Base-by-base conservation (phyloP, 2,113 vertebrate species). In the Chinchilla lanigera region DNA sequence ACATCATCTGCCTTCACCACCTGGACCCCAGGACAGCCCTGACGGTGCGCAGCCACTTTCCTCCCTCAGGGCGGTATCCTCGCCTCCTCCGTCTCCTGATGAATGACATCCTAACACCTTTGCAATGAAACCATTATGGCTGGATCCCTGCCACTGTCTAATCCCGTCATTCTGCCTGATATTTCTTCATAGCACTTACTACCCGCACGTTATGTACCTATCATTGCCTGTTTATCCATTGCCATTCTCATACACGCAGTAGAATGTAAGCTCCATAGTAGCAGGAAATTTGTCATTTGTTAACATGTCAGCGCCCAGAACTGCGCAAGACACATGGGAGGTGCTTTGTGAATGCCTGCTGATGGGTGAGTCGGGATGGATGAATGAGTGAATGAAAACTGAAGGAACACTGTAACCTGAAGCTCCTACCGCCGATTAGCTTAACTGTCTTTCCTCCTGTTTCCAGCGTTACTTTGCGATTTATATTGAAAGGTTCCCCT, bases 41-140 rank as follows among this genome's bases (percentile, higher is more conserved):
- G 1, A 60, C 0, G 1, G 0, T 9, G 4, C 6, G 3, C 47
- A 30, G 4, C 54, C 69, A n/a, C 24, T 12, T 5, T 52, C 35
- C 78, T 65, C 35, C 58, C 24, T 54, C 52, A 8, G 24, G 26
- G 38, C 14, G 11, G 8, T 54, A 0, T n/a, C 44, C 14, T 88
- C 19, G 26, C 52, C 19, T 33, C 38, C n/a, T 93, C 75, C 20
- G 12, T 9, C 7, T 8, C 1, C 26, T 80, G 80, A 52, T 58
- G 38, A 63, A 38, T 24, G 77, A 75, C 47, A 88, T 4, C 1
- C 52, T 52, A 17, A 41, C 8, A 8, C 6, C 13, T 86, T 71
- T 54, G 19, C 54, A 38, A 38, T 89, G 56, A 91, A 67, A 35
- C 17, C 9, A 1, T n/a, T 77, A 2, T 52, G 61, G 35, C 65